Evolutionary conservation across 2,888 invertebrate species (phyloP).

Genomic region (Notodonta ziczac): DNA sequence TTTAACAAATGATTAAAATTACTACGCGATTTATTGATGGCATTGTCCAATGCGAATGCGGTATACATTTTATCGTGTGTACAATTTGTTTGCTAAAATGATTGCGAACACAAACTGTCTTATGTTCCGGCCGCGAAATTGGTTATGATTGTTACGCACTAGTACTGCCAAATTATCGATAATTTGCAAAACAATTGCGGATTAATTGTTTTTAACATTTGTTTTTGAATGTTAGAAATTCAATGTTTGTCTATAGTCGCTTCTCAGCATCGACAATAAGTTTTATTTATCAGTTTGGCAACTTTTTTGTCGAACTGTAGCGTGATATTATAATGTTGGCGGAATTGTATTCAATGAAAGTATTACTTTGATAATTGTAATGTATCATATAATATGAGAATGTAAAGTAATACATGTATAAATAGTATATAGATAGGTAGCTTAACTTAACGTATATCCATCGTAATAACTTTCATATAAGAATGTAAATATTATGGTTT

Average conservation of each 20-base stretch:
- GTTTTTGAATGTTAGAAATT: constrained; percentile 23
- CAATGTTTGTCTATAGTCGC: constrained; percentile 8
- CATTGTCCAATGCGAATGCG: background rate
- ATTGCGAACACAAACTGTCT: constrained; percentile 10
- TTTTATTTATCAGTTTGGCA: constrained; percentile 25
- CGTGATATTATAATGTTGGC: constrained; percentile 21
- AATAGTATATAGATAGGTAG: constrained; percentile 37
- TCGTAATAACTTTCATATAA: constrained; percentile 36
- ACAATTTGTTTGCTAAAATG: constrained; percentile 2
- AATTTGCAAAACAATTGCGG: constrained; percentile 16
- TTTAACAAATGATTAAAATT: too few species aligned
- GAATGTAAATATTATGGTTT: constrained; percentile 53
- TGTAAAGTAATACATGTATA: constrained; percentile 59
- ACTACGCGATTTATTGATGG: too few species aligned
- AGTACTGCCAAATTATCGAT: constrained; percentile 27
- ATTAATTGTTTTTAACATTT: constrained; percentile 17
- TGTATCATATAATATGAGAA: constrained; percentile 48
- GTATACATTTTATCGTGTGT: background rate
- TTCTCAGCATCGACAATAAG: constrained; percentile 38
- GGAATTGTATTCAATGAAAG: constrained; percentile 73
- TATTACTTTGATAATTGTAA: constrained; percentile 66
- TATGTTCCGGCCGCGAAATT: constrained; percentile 23
- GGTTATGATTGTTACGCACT: constrained; percentile 19
- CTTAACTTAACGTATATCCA: constrained; percentile 41
- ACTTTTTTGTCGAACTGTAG: constrained; percentile 22